Base-by-base conservation (phyloP, 64 coral and sea anemone genomes). In the Dendronephthya gigantea region DNA sequence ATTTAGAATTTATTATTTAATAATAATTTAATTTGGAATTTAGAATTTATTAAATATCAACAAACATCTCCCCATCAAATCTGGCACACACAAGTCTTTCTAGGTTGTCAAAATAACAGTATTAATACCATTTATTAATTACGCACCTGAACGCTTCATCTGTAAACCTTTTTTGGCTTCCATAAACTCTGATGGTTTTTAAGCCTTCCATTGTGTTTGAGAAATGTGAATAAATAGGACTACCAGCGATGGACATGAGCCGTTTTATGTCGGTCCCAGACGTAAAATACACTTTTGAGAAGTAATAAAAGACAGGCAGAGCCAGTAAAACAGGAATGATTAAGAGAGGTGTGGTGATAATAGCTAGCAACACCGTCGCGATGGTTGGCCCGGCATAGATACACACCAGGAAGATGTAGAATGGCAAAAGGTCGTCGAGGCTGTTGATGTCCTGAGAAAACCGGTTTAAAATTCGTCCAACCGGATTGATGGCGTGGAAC, bases 391-490 rank as follows among this genome's bases (percentile, higher is more conserved):
- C 48, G 9, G 32, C 85, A 65, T 69, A 81, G 9, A 49, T 55
- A 0, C 84, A 25, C 23, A 72, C 55, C 49, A 84, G 59, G 5
- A 37, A 56, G 55, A 89, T 86, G 27, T 66, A 81, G 11, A 82
- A 30, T 4, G 91, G 91, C 23, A 92, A 50, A 45, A 49, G 14
- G 9, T 92, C 87, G 25, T 92, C 91, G 7, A 92, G n/a, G 48
- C 51, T 66, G 35, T 87, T 72, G 39, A 56, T 92, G 72, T 92
- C 91, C 83, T 92, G 88, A 19, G 87, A 88, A 85, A 92, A 92
- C 34, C 87, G 83, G 37, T 89, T 92, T 23, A 92, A 89, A 27
- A 62, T 62, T 88, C 91, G 76, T 4, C 91, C 91, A 36, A 89
- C 33, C n/a, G 91, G 91, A 82, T 92, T 92, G 31, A 49, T 82